These are phyloP conservation scores for Sus cebifrons DNA, from an alignment of 2,797 vertebrate species.

Conservation along the genomic window DNA sequence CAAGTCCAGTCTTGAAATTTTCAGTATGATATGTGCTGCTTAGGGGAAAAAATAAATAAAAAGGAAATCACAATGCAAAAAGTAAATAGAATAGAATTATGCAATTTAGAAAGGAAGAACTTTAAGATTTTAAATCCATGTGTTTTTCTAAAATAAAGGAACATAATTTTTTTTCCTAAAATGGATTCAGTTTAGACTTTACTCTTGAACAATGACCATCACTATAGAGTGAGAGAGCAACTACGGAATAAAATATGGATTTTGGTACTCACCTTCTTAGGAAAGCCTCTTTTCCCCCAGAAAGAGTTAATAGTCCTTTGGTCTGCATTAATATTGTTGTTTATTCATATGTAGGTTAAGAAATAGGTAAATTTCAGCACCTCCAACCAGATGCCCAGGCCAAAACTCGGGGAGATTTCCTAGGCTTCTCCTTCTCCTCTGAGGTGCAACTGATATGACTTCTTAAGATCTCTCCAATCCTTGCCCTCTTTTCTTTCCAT, in stretches of 20 bases:
- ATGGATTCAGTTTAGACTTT: neutral
- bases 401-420: slow-evolving; percentile 12
- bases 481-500: slow-evolving; percentile 37
- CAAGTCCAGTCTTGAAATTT: slow-evolving; percentile 67
- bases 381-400: neutral
- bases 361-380: slow-evolving; percentile 26
- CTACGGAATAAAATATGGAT: slow-evolving; percentile 38
- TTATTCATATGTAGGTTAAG: slow-evolving; percentile 4
- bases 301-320: slow-evolving; percentile 45
- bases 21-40: slow-evolving; percentile 26
- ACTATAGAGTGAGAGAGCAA: neutral
- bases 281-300: neutral
- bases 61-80: neutral
- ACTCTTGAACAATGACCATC: slow-evolving; percentile 1
- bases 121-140: slow-evolving; percentile 59
- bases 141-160: slow-evolving; percentile 57
- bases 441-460: neutral
- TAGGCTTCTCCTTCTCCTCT: neutral
- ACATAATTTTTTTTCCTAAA: slow-evolving; percentile 50
- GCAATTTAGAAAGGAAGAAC: slow-evolving; percentile 38
- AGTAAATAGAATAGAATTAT: slow-evolving; percentile 52
- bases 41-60: neutral
- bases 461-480: neutral
- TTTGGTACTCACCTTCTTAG: neutral
- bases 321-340: neutral